Base-by-base conservation (phyloP, 2,888 invertebrate species). In the Ectemnius continuus region DNA sequence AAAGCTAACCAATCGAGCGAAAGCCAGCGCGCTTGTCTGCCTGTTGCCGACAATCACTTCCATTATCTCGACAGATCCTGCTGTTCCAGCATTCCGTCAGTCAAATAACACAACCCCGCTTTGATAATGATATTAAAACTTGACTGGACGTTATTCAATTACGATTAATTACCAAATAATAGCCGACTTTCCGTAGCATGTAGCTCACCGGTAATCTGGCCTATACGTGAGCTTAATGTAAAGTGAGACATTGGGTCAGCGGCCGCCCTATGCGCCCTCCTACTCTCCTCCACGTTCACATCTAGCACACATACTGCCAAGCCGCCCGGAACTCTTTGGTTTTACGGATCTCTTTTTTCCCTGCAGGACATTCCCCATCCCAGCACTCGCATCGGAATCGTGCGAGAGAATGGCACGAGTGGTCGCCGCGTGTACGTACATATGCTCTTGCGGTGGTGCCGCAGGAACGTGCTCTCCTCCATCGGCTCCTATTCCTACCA, bases 81-180 rank as follows among this genome's bases (percentile, higher is more conserved):
- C 52, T 52, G 13, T 14, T 16, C 52, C 8, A 16, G 52, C 23
- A 59, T 61, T 70, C 65, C 48, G 28, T 63, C 67, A 47, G 4
- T 16, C 61, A 36, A 20, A 11, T 61, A 47, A 18, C 56, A 18
- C 11, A n/a, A 58, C 60, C 70, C 57, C 70, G 65, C 75, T 82
- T 82, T 83, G 73, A 83, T 81, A 73, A 61, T 61, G 67, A 81
- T 76, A 84, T 86, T 81, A 82, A 84, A 85, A 82, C 85, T 82
- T 11, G 36, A 36, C 79, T 74, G 78, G 73, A 72, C 61, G 79
- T 81, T 82, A 84, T 86, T 85, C 83, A 85, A 82, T 86, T 86
- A 85, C 85, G 86, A 86, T 86, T 86, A 85, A 84, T 82, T 69
- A 79, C 63, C 75, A 72, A 73, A 77, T 80, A 84, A 76, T 80